Percentiles rank a stretch among this genome's conserved stretches.
These are phyloP conservation scores for Seladonia tumulorum DNA, from an alignment of 2,888 invertebrate species.

Conservation along the genomic window DNA sequence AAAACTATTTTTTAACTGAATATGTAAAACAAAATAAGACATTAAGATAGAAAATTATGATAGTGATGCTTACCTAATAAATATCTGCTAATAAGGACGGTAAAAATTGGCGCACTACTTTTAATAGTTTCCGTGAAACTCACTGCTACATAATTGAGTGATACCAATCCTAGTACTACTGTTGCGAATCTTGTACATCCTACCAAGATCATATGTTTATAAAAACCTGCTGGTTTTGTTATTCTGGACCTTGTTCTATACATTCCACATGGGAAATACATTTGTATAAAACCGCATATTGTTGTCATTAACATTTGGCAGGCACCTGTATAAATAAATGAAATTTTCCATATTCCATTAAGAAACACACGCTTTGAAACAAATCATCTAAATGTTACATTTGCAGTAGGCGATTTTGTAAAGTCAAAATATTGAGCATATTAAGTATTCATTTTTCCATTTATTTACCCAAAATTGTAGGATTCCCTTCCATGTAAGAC, in stretches of 20 bases:
- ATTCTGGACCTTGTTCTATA: slow-evolving; percentile 87
- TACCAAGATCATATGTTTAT: slow-evolving; percentile 90
- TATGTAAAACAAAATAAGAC: not conserved
- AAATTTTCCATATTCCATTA: not conserved
- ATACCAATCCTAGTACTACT: slow-evolving; percentile 90
- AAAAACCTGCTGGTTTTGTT: slow-evolving; percentile 89
- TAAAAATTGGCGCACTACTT: slow-evolving; percentile 92
- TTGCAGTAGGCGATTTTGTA: not conserved
- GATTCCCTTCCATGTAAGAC: slow-evolving; percentile 89
- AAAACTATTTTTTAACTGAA: not conserved
- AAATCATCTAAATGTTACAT: not conserved
- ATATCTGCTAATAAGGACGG: slow-evolving; percentile 89
- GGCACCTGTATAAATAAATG: slow-evolving; percentile 86
- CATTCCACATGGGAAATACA: slow-evolving; percentile 91
- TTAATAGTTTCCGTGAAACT: slow-evolving; percentile 93
- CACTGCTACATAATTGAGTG: slow-evolving; percentile 91
- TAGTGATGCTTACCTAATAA: slow-evolving; percentile 85
- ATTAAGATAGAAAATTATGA: not conserved
- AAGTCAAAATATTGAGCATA: not conserved
- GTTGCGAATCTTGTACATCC: slow-evolving; percentile 91
- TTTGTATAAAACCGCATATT: slow-evolving; percentile 90
- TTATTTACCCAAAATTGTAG: slow-evolving; percentile 88
- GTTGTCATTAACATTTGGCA: slow-evolving; percentile 92
- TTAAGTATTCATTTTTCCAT: not conserved
- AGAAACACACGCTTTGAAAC: not conserved